Conservation (phyloP, 1,140 invertebrate species). For the Neomicropteryx cornuta region DNA sequence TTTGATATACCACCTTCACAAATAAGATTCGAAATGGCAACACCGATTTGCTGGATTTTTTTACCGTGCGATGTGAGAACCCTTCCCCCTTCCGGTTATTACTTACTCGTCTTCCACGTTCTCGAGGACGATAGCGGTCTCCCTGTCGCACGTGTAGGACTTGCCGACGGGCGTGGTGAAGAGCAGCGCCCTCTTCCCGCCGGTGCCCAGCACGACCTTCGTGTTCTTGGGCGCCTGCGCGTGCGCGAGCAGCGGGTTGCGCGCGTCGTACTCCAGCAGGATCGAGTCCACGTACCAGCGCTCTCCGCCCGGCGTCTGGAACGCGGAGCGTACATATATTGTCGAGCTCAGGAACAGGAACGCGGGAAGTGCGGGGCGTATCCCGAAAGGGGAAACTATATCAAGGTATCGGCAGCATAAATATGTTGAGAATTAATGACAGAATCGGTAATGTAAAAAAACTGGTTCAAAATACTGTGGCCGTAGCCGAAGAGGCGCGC, state of each 20-base stretch:
- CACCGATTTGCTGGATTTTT: conserved; percentile 17
- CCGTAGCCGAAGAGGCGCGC: too few relatives aligned
- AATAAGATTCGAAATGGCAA: too few relatives aligned
- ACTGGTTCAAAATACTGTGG: too few relatives aligned
- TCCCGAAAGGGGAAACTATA: not conserved
- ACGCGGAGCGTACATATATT: conserved; percentile 15
- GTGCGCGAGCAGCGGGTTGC: conserved; percentile 40
- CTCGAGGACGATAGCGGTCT: conserved; percentile 44
- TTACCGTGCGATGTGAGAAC: conserved; percentile 15
- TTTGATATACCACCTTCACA: too few relatives aligned
- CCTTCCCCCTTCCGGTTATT: not conserved
- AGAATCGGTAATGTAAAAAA: too few relatives aligned
- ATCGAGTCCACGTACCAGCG: conserved; percentile 72
- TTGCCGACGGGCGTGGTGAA: conserved; percentile 79
- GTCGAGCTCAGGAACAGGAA: conserved; percentile 1
- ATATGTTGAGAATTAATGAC: conserved; percentile 1
- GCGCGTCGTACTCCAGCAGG: conserved; percentile 49
- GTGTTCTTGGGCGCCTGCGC: conserved; percentile 36
- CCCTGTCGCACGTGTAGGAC: conserved; percentile 63
- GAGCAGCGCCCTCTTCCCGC: conserved; percentile 44
- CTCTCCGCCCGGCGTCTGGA: conserved; percentile 69
- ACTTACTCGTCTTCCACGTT: conserved; percentile 34
- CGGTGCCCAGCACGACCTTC: conserved; percentile 44
- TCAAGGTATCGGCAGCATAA: not conserved
- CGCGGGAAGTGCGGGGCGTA: conserved; percentile 1